Base-by-base conservation (phyloP, 1,140 invertebrate genomes). In the Aphelinus certus region DNA sequence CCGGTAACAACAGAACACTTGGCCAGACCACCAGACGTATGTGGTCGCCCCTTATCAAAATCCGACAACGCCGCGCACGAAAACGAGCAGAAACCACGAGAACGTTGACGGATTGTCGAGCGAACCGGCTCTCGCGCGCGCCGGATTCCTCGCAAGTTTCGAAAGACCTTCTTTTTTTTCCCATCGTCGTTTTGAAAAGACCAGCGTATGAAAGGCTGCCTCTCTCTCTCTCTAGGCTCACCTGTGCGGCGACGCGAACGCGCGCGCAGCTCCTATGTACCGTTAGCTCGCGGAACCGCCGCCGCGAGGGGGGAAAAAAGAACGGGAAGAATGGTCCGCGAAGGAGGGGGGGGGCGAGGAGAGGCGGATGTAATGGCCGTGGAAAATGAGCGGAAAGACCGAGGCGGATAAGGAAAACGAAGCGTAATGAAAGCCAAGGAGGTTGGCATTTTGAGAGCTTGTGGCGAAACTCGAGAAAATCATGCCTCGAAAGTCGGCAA, bases 211-310 rank as follows among this genome's bases (percentile, higher is more conserved):
- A 70, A 70, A 70, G 57, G 47, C 48, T 61, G 26, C 26, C 26
- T 26, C 26, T 70, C 47, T 49, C 26, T 3, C n/a, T 63, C 51
- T 7, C 10, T 42, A 1, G 4, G n/a, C 10, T 49, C 53, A 62
- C 48, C 3, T 56, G 69, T 26, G 55, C 26, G 43, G 48, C 2
- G 45, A 63, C 43, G 2, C 6, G 48, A 10, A 51, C 42, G 47
- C 60, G 26, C 9, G 48, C 10, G 26, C 58, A 69, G 67, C 55
- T 51, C 7, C 47, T 61, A 47, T 79, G 74, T 81, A 81, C 78
- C 79, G 80, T 80, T 81, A 75, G 73, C 71, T 77, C 58, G 53
- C 68, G 56, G 65, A 68, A 43, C 61, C 57, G 77, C 61, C 57
- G 77, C 76, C 72, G 47, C 62, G 9, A 61, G 67, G 65, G 62